Evolutionary conservation across 2,797 vertebrate species (phyloP), one percentile per base, ranked within the genome.

Genomic region (Danio aesculapii): DNA sequence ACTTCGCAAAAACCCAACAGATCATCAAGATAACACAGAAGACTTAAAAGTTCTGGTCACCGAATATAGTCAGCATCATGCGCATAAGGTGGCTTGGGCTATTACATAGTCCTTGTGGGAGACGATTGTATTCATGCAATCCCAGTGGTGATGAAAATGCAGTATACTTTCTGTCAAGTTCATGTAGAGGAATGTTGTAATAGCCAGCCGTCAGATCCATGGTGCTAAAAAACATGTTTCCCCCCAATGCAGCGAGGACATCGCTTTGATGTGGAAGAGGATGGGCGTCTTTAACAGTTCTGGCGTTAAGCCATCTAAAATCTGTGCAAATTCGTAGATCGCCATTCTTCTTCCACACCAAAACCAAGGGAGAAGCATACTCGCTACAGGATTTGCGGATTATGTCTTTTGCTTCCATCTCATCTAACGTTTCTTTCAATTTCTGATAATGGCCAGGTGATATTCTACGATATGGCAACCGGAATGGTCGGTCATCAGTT

Each of bases 311-410:
- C 77, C 77, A 85, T 13, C 77, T 19, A 12, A 80, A 85, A 10
- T 85, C 81, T 8, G 19, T 68, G 47, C 66, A 68, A 13, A 68
- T 68, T 50, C 19, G 6, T 6, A 81, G 8, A 14, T 72, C 49
- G 5, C 79, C 44, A 1, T 69, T 61, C 14, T 81, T 84, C 46
- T 81, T 81, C 67, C 79, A 84, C 8, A 81, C 58, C 0, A 81
- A 16, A 1, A 84, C 83, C 0, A 84, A 14, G 9, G 83, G 83
- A 1, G 78, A 84, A 8, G 59, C 57, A 59, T 39, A 84, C 41
- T 84, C 78, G 16, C 78, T 72, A 8, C n/a, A n/a, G 16, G 83
- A 84, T 16, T 84, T 81, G 6, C 64, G 6, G 10, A 84, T 81
- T 2, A 84, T 77, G 1, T 46, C 72, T 57, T 50, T 43, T 39